A percentile compares a stretch with the other conserved stretches of the same genome.
Evolutionary conservation across 2,888 invertebrate genomes (phyloP).

Genomic region (Rutpela maculata): DNA sequence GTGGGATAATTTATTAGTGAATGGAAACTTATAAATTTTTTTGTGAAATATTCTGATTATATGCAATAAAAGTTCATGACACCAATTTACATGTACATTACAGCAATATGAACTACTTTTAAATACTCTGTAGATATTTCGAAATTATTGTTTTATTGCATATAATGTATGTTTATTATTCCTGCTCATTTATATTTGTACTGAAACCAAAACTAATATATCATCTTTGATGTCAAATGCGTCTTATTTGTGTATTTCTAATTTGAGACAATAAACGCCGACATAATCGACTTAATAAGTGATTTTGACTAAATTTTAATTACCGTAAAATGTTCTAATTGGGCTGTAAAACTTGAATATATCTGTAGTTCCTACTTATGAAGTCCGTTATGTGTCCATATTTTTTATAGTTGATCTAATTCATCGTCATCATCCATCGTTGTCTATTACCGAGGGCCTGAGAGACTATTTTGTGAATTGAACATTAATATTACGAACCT

Average conservation of each 20-base stretch:
- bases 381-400: constrained; percentile 14
- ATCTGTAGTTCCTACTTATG: neutral
- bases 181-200: constrained; percentile 41
- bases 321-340: neutral
- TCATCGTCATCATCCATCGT: neutral
- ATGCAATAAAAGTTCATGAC: constrained; percentile 43
- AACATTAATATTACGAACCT: neutral
- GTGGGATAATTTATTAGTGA: constrained; percentile 80
- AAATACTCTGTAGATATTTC: constrained; percentile 43
- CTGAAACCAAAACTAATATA: constrained; percentile 39
- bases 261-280: constrained; percentile 25
- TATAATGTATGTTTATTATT: constrained; percentile 29
- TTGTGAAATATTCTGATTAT: constrained; percentile 34
- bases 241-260: constrained; percentile 26
- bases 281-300: constrained; percentile 23
- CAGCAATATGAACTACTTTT: constrained; percentile 6
- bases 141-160: constrained; percentile 44
- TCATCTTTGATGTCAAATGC: constrained; percentile 18
- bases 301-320: neutral
- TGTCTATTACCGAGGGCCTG: constrained; percentile 26
- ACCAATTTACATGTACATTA: constrained; percentile 39
- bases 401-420: constrained; percentile 1
- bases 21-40: constrained; percentile 47
- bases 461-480: neutral
- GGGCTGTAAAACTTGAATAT: neutral